Evolutionary conservation across 2,113 vertebrate species (phyloP), one percentile per base, ranked within the genome.

Genomic region (Phalacrocorax aristotelis): DNA sequence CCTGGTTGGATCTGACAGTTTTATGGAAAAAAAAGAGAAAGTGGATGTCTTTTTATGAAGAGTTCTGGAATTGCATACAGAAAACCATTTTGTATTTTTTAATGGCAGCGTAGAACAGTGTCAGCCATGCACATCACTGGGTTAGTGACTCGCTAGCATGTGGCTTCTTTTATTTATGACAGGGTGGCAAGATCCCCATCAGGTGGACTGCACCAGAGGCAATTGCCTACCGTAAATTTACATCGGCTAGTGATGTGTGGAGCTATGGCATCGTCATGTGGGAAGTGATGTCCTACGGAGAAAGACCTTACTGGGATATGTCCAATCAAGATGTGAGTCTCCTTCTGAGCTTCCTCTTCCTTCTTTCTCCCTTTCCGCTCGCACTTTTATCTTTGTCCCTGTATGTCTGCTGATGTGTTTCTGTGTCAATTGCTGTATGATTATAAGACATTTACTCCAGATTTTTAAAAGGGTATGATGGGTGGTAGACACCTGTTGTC

Each of bases 261-360:
- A 99, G 99, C 98, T 99, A 99, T 2, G 99, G 99, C 87, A 99
- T 99, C 15, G 99, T 99, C 95, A 99, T 99, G 99, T 99, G 99
- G 99, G 99, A 99, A 97, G 99, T 99, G 98, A 99, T 99, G 99
- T 99, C 99, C 58, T 99, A 99, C 0, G 99, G 99, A 87, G 99
- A 99, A 91, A 98, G 99, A 16, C 99, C 99, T n/a, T 99, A 99
- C 60, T 99, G 99, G 99, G 99, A 99, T 82, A 99, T 99, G 99
- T 99, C 99, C 79, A 99, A 99, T 93, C 99, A 99, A 97, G 99
- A 99, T 17, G 99, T 99, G 97, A 99, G 99, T 97, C 49, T 83
- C 64, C 81, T 26, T 5, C 62, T 74, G 58, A 61, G 34, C 44
- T 75, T 29, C 42, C 16, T 78, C 34, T 46, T 68, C 65, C 0